Conservation (phyloP, 2,113 vertebrate genomes). For the Lasiurus cinereus region DNA sequence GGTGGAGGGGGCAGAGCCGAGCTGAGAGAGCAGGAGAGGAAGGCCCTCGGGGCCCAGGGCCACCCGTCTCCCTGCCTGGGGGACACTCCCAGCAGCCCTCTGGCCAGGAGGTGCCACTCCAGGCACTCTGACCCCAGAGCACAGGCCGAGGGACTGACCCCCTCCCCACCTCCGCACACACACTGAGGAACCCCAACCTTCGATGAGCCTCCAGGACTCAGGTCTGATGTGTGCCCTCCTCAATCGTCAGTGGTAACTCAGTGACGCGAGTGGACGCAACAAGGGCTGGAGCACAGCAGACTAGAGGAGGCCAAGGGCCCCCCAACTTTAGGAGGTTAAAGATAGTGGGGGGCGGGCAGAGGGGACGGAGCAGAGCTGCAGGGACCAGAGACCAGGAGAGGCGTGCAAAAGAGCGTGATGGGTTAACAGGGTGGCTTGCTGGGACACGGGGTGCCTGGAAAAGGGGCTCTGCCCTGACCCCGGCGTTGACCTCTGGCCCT, state of each 20-base stretch:
- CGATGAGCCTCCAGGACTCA: no score
- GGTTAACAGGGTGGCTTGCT: accelerated
- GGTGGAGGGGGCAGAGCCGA: background rate
- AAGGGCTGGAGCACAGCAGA: background rate
- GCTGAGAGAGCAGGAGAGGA: background rate
- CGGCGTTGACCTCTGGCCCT: background rate
- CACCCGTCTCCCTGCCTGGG: no score
- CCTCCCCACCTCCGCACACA: no score
- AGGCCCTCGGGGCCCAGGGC: no score
- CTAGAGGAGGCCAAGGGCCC: background rate
- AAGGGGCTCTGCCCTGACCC: accelerated
- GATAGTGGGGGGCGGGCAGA: accelerated
- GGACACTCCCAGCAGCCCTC: no score
- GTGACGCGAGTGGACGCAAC: accelerated
- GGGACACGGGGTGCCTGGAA: no score
- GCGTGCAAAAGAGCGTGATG: background rate
- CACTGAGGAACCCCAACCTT: no score
- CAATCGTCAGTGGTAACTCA: accelerated
- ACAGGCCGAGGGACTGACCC: no score
- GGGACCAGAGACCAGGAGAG: no score
- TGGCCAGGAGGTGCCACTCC: no score
- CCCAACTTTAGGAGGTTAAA: accelerated
- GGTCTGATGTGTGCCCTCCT: no score
- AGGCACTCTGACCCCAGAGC: no score
- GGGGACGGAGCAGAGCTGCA: background rate